A percentile compares a stretch with the other conserved stretches of the same genome.
These are phyloP conservation scores for Sogatella furcifera DNA, from an alignment of 1,140 invertebrate genomes.

Conservation along the genomic window DNA sequence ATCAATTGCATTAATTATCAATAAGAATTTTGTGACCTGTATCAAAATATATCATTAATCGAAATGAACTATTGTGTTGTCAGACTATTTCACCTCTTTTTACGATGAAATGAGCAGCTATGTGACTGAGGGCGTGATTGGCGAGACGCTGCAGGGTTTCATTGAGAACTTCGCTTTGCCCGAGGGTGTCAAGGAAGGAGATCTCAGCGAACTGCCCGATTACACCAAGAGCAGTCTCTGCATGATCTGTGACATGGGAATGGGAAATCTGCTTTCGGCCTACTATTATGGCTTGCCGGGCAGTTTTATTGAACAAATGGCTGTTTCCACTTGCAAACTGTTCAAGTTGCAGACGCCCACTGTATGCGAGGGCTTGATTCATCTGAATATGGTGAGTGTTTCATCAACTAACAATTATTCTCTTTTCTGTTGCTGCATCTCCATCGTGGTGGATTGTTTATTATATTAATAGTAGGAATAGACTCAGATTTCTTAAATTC, in stretches of 20 bases:
- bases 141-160: neutral
- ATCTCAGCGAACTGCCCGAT: neutral
- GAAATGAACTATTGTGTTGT: neutral
- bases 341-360: neutral
- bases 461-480: no score
- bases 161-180: neutral
- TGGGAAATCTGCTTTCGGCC: neutral
- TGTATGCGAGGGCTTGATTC: conserved; percentile 6
- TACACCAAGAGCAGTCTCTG: neutral
- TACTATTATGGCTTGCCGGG: neutral
- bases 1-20: no score
- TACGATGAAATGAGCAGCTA: neutral
- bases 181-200: neutral
- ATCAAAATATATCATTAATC: no score
- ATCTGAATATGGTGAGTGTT: conserved; percentile 9
- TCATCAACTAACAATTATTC: neutral
- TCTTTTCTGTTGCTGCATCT: no score
- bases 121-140: neutral
- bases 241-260: neutral
- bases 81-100: neutral
- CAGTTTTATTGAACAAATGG: neutral
- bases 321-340: neutral
- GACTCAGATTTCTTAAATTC: no score
- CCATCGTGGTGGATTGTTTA: no score
- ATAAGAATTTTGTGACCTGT: no score